Evolutionary conservation across 2,797 vertebrate genomes (phyloP), one percentile per base, ranked within the genome.

Genomic region (Lateolabrax maculatus): DNA sequence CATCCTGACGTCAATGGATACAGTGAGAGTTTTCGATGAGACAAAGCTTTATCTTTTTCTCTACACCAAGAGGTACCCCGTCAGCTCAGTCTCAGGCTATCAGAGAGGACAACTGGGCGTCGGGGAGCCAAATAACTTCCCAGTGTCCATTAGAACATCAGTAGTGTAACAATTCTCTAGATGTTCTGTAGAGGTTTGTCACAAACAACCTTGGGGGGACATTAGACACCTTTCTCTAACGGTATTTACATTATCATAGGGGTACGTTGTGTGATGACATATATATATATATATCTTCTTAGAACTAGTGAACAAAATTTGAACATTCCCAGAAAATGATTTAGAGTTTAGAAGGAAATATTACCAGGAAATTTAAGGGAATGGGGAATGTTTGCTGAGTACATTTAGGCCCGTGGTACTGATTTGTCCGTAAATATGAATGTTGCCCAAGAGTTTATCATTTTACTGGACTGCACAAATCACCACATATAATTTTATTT

Each of bases 1-100:
- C 43, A 41, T 37, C 25, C n/a, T 79, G 67, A 71, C 43, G 41
- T 84, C 56, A 84, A 52, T 61, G 48, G 66, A 36, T 44, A 44
- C 70, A 70, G 27, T 9, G 11, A 51, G 43, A 25, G 36, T 72
- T 36, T 55, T 5, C 58, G 48, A 66, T 36, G 29, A 44, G n/a
- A 58, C 37, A 39, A 18, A 18, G 34, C 25, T 56, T 69, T 31
- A 60, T 75, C n/a, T 44, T n/a, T 39, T 25, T 48, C 46, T 51
- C 18, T 56, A 27, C n/a, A 43, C 48, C 53, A 27, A 2, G 7
- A 21, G 71, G 44, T 66, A 51, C 36, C 49, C 21, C 2, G 0
- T 18, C 39, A 70, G 25, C 65, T 71, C 37, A 48, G 9, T 55
- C 27, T 37, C n/a, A n/a, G n/a, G 49, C 58, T 51, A 23, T 34